Percentiles rank a stretch among this genome's conserved stretches.
Conservation (phyloP, 2,888 invertebrate genomes). For the Maniola hyperantus region DNA sequence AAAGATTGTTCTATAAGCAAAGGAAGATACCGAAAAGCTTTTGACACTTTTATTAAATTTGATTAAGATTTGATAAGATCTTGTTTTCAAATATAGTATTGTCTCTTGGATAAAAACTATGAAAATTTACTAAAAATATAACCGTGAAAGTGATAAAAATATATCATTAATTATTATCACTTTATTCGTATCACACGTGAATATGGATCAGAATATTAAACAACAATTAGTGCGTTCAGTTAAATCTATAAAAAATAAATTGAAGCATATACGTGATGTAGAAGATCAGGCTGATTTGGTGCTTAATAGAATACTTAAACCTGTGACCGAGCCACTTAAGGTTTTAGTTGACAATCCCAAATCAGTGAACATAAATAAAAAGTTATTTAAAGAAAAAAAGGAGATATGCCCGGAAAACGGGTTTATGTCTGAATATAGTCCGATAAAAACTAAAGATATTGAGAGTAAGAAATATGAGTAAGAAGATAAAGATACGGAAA, state of each 20-base stretch:
- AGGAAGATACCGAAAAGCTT: constrained; percentile 40
- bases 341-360: neutral
- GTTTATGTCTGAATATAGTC: neutral
- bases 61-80: constrained; percentile 5
- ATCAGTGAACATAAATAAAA: neutral
- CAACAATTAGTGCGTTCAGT: constrained; percentile 20
- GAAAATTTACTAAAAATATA: neutral
- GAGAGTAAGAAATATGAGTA: constrained; percentile 1
- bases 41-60: constrained; percentile 25
- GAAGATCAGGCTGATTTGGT: constrained; percentile 14
- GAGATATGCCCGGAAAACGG: no score
- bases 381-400: neutral
- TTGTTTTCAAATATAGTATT: constrained; percentile 5
- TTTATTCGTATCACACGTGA: neutral
- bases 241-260: constrained; percentile 25
- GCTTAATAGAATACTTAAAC: constrained; percentile 22
- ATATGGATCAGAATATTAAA: constrained; percentile 19
- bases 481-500: constrained; percentile 8
- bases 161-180: neutral
- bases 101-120: neutral
- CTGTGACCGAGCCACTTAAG: constrained; percentile 15
- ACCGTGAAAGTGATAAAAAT: neutral
- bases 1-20: constrained; percentile 41
- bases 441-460: neutral
- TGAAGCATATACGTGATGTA: constrained; percentile 22